Evolutionary conservation across 2,113 vertebrate genomes (phyloP), one percentile per base, ranked within the genome.

Genomic region (Acanthisitta chloris): DNA sequence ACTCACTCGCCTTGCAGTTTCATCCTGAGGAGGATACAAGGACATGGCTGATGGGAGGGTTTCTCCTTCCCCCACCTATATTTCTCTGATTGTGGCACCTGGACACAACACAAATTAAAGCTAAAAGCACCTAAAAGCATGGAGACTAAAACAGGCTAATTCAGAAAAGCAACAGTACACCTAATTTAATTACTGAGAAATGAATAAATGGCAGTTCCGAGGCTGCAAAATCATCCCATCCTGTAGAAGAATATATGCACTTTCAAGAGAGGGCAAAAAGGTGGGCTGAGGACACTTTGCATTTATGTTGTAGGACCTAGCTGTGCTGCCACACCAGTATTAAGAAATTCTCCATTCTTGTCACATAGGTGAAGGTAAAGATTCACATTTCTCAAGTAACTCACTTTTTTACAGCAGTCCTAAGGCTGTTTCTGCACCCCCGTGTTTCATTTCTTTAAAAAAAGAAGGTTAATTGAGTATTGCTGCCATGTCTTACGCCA

Each of bases 1-100:
- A 77, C 26, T 18, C 3, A 5, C 26, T 18, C 3, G 4, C 10
- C 26, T 59, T 8, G 2, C 0, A 1, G 7, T 6, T 73, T 57
- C 6, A 2, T 31, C 51, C 36, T 1, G 2, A 59, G 10, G 6
- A 5, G 31, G 8, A 3, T 46, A 13, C 51, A 70, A 29, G n/a
- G n/a, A 64, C 3, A 6, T 67, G 34, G 46, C 23, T 84, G 36
- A 70, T 11, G 10, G 34, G 12, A 71, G 15, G 45, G 73, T 26
- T 81, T 42, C 51, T 62, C 43, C 73, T 61, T 65, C 31, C 48
- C n/a, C 48, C 12, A 36, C 5, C 18, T 10, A 10, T 9, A 31
- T 23, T 36, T 40, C 55, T 81, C 72, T 36, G 10, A 26, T 19
- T 31, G 12, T 38, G 11, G 38, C 33, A 85, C 21, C 6, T 34